A percentile compares a stretch with the other conserved stretches of the same genome.
Evolutionary conservation across 2,888 invertebrate genomes (phyloP).

Genomic region (Noctua janthe): DNA sequence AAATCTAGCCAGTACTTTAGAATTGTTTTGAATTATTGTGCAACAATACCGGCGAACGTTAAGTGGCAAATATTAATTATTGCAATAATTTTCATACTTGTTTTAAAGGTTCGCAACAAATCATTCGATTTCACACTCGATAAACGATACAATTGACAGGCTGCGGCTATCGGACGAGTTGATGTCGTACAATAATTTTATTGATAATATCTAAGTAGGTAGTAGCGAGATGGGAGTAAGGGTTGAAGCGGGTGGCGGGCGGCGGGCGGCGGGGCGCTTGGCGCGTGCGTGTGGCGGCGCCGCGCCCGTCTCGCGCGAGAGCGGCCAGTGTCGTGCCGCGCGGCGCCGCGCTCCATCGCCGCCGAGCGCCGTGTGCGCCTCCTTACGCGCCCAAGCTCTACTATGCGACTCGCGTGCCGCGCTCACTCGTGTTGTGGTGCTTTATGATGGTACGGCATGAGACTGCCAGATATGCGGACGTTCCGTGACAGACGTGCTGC

Average conservation of each 20-base stretch:
- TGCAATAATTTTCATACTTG: constrained; percentile 17
- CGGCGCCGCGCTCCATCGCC: constrained; percentile 77
- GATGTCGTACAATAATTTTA: constrained; percentile 88
- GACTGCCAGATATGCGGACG: constrained; percentile 89
- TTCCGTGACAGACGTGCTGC: constrained; percentile 84
- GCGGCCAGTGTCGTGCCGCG: constrained; percentile 81
- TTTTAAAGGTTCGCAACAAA: constrained; percentile 55
- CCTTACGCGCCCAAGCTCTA: constrained; percentile 72
- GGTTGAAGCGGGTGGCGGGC: constrained; percentile 69
- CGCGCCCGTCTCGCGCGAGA: constrained; percentile 81
- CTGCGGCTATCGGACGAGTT: constrained; percentile 81
- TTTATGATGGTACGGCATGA: constrained; percentile 89
- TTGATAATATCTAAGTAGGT: constrained; percentile 89
- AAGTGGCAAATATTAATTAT: constrained; percentile 15
- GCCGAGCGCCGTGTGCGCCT: constrained; percentile 71
- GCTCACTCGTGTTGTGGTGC: constrained; percentile 87
- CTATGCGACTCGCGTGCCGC: constrained; percentile 86
- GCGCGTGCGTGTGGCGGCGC: constrained; percentile 83
- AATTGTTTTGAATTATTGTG: constrained; percentile 22
- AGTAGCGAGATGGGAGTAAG: constrained; percentile 87
- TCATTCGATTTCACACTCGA: constrained; percentile 73
- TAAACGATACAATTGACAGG: constrained; percentile 78
- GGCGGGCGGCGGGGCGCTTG: constrained; percentile 69
- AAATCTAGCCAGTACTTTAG: constrained; percentile 17
- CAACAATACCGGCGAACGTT: constrained; percentile 8